phyloP scores from a whole-genome alignment of 53 echinoderm and acorn worm species.

The Luidia sarsii region DNA sequence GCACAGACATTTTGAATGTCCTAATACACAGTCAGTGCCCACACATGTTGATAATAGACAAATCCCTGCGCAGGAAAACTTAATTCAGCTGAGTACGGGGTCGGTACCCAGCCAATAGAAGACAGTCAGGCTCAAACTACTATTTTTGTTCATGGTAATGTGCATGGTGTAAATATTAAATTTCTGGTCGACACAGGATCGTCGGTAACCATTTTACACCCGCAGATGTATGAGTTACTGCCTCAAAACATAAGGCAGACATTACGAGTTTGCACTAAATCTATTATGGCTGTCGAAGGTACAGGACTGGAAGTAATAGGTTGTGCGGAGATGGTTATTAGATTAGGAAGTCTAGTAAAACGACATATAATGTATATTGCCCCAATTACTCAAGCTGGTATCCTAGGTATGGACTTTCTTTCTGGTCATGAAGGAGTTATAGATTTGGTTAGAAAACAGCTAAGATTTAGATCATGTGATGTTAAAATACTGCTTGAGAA shows the following conservation, averaged over 20 bases:
- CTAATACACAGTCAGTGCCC: not conserved
- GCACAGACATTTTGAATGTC: slow-evolving; percentile 2
- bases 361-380: slow-evolving; percentile 27
- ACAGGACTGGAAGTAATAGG: slow-evolving; percentile 3
- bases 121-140: not conserved
- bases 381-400: slow-evolving; percentile 33
- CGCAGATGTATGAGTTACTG: slow-evolving; percentile 29
- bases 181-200: slow-evolving; percentile 42
- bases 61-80: not conserved
- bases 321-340: slow-evolving; percentile 4
- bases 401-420: slow-evolving; percentile 21
- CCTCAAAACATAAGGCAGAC: slow-evolving; percentile 14
- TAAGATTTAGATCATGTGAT: not conserved
- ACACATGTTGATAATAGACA: not conserved
- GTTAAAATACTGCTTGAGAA: slow-evolving; percentile 8
- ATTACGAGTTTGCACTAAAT: not conserved
- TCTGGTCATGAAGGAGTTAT: not conserved
- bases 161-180: slow-evolving; percentile 18
- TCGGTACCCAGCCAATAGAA: not conserved
- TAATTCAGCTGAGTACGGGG: slow-evolving; percentile 2
- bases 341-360: slow-evolving; percentile 19
- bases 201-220: slow-evolving; percentile 38
- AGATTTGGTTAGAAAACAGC: not conserved
- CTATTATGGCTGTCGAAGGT: slow-evolving; percentile 28
- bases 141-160: slow-evolving; percentile 16